phyloP scores from a whole-genome alignment of 2,888 invertebrate species.

The Drosophila leonis region DNA sequence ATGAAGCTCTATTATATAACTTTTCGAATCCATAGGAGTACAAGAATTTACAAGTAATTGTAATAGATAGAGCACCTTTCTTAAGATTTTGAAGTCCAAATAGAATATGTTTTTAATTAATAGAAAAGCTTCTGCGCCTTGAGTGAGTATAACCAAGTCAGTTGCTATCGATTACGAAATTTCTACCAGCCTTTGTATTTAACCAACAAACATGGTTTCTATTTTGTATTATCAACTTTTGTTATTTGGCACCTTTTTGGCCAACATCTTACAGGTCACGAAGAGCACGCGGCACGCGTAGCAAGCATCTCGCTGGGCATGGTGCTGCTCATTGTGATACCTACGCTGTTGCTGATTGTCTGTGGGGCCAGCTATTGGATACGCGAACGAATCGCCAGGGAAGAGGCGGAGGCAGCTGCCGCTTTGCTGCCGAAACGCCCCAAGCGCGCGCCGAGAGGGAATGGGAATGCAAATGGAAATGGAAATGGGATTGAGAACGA shows the following conservation, averaged over 20 bases:
- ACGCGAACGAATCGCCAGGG: conserved; percentile 85
- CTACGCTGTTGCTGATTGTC: conserved; percentile 90
- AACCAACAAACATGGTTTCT: background rate
- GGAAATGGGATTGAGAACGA: conserved; percentile 20
- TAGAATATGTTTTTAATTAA: too few relatives aligned
- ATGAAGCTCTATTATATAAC: background rate
- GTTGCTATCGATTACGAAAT: too few relatives aligned
- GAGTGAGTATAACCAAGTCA: too few relatives aligned
- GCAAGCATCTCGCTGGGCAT: conserved; percentile 92
- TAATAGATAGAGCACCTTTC: background rate
- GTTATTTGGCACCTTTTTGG: conserved; percentile 38
- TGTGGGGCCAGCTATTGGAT: conserved; percentile 89
- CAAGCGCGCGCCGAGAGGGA: conserved; percentile 10
- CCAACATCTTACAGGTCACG: conserved; percentile 87
- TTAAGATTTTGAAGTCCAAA: background rate
- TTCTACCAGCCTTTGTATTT: background rate
- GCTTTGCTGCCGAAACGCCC: conserved; percentile 60
- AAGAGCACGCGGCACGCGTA: conserved; percentile 92
- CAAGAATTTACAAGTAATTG: too few relatives aligned
- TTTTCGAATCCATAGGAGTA: too few relatives aligned
- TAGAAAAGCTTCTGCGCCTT: too few relatives aligned
- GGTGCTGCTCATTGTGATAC: conserved; percentile 91
- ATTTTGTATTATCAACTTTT: too few relatives aligned
- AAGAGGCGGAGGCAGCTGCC: conserved; percentile 76
- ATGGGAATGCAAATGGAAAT: conserved; percentile 16